Conservation (phyloP, 2,888 invertebrate species). For the Galeruca laticollis region DNA sequence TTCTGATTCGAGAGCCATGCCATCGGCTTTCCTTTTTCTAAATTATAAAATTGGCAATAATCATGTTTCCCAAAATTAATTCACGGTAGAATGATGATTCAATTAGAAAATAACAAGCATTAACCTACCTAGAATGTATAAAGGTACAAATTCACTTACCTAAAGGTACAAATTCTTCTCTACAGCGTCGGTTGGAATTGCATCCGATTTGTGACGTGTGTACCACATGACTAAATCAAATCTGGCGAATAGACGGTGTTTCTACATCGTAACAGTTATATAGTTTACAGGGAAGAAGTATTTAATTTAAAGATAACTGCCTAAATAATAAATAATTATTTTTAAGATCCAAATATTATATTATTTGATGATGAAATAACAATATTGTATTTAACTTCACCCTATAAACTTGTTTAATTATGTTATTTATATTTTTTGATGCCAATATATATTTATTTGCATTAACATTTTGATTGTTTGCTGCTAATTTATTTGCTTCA, state of each 20-base stretch:
- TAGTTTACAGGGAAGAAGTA: too few species aligned
- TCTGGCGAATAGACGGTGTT: too few species aligned
- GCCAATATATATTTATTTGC: background rate
- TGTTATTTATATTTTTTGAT: background rate
- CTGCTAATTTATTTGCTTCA: background rate
- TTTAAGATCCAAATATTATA: background rate
- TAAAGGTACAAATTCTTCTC: too few species aligned
- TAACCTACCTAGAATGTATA: constrained; percentile 1
- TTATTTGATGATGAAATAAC: background rate
- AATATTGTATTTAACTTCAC: background rate
- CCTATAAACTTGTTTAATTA: background rate
- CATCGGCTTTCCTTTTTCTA: background rate
- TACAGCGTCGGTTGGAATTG: too few species aligned
- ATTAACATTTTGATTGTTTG: background rate
- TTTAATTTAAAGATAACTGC: background rate
- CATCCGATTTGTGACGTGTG: too few species aligned
- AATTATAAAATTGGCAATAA: background rate
- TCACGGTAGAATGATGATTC: background rate
- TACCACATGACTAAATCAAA: too few species aligned
- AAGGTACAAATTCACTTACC: too few species aligned
- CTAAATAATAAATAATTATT: background rate
- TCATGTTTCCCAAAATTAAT: background rate
- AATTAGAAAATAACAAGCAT: background rate
- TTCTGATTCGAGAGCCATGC: background rate
- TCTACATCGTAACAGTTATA: too few species aligned